Evolutionary conservation across 2,888 invertebrate genomes (phyloP).

Genomic region (Carterocephalus palaemon): DNA sequence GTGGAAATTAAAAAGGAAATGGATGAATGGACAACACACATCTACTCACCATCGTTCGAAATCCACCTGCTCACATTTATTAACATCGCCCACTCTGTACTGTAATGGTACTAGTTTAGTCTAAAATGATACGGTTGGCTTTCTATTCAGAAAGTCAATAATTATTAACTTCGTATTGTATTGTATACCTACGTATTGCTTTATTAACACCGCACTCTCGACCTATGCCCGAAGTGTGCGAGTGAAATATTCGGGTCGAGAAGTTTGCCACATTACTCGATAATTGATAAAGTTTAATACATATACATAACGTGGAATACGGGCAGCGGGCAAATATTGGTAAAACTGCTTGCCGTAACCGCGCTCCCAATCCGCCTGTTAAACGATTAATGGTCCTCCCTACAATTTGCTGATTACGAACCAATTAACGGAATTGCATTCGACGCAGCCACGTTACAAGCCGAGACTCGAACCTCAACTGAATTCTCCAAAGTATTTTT

Average conservation of each 20-base stretch:
- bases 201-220: slow-evolving; percentile 10
- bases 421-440: slow-evolving; percentile 29
- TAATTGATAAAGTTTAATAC: slow-evolving; percentile 64
- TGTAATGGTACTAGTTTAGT: too few relatives aligned
- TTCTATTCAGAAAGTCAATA: too few relatives aligned
- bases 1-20: too few relatives aligned
- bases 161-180: too few relatives aligned
- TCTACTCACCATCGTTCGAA: too few relatives aligned
- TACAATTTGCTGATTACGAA: slow-evolving; percentile 29
- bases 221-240: slow-evolving; percentile 31
- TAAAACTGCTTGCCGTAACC: slow-evolving; percentile 20
- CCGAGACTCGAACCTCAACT: too few relatives aligned
- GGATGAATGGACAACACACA: too few relatives aligned
- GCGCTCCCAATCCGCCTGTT: slow-evolving; percentile 1
- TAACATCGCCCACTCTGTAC: too few relatives aligned
- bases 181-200: too few relatives aligned
- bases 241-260: slow-evolving; percentile 53
- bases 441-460: slow-evolving; percentile 1
- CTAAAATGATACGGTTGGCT: too few relatives aligned
- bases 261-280: slow-evolving; percentile 63
- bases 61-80: too few relatives aligned
- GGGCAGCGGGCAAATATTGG: slow-evolving; percentile 30
- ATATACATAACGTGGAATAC: slow-evolving; percentile 23
- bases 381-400: slow-evolving; percentile 21
- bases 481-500: too few relatives aligned